Base-by-base conservation (phyloP, 2,888 invertebrate genomes). In the Eupithecia subumbrata region DNA sequence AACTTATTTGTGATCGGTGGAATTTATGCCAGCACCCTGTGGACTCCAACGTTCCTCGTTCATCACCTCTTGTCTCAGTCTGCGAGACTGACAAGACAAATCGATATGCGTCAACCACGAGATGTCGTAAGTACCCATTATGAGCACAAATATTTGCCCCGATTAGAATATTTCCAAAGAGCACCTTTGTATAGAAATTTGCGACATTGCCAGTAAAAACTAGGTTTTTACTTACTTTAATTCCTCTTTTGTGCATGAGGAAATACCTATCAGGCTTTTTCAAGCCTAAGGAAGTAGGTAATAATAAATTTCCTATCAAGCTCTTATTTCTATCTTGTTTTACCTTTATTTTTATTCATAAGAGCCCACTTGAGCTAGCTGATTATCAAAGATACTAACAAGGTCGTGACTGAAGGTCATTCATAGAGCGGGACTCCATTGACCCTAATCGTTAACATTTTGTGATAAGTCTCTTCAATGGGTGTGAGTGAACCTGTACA, bases 71-170 rank as follows among this genome's bases (percentile, higher is more conserved):
- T 94, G 88, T 94, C 94, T 86, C 92, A 90, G 91, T 92, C 93
- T 68, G 85, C 87, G 84, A 88, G 92, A 88, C 93, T 93, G 93
- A 92, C 92, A 91, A 91, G 92, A 90, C 91, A 85, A 92, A 93
- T 93, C 95, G 93, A 95, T 94, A 95, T 95, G 95, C 94, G 95
- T 88, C 94, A 93, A 89, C 91, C 94, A 81, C 86, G 94, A 90
- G 94, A 95, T 88, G 87, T 92, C 82, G 95, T 95, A 85, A 95
- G 95, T 95, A 82, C 70, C 70, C 81, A 43, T 2, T 14, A 84
- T 81, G 79, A 83, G 81, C 74, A 82, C 84, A 91, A 91, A 91
- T 91, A 90, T 92, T 91, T 89, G 86, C 79, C 70, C 74, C 66
- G 73, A 76, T 81, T 81, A 79, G 48, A 85, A 85, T 72, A 82